Evolutionary conservation across 2,113 vertebrate species (phyloP).

Genomic region (Amphiprion ocellaris): DNA sequence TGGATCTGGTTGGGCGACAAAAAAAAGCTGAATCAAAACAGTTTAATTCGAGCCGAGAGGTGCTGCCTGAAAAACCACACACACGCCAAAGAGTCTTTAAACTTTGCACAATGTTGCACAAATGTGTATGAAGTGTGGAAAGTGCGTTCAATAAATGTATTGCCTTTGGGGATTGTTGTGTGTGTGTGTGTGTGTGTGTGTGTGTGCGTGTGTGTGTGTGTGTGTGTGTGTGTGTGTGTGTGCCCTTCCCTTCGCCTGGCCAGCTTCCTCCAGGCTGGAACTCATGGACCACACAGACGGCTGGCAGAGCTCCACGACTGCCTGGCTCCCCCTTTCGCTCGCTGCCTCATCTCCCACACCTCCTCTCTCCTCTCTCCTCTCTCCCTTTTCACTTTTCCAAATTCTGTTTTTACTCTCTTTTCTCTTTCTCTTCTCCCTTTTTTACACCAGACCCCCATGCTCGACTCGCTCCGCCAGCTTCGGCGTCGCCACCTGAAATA

Average conservation of each 20-base stretch:
- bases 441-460: slow-evolving; percentile 60
- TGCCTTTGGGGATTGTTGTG: slow-evolving; percentile 65
- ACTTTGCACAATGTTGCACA: slow-evolving; percentile 52
- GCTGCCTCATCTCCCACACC: slow-evolving; percentile 63
- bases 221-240: slow-evolving; percentile 53
- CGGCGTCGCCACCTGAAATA: slow-evolving; percentile 80
- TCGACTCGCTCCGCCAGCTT: slow-evolving; percentile 60
- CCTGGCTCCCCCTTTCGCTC: slow-evolving; percentile 76
- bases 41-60: slow-evolving; percentile 68
- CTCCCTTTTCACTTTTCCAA: slow-evolving; percentile 20
- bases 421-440: slow-evolving; percentile 1
- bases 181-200: slow-evolving; percentile 50
- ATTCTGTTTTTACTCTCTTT: background rate
- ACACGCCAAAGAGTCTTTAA: slow-evolving; percentile 38
- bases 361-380: slow-evolving; percentile 36
- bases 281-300: slow-evolving; percentile 87
- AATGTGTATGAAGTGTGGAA: slow-evolving; percentile 66
- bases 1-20: slow-evolving; percentile 41
- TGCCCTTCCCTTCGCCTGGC: slow-evolving; percentile 79
- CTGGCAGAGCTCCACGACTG: slow-evolving; percentile 85
- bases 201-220: slow-evolving; percentile 50
- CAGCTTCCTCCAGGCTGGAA: slow-evolving; percentile 84
- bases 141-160: slow-evolving; percentile 69
- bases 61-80: slow-evolving; percentile 63
- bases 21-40: slow-evolving; percentile 67